Percentiles rank a stretch among this genome's conserved stretches.
phyloP scores from a whole-genome alignment of 2,113 vertebrate genomes.

The Ageneiosus marmoratus region DNA sequence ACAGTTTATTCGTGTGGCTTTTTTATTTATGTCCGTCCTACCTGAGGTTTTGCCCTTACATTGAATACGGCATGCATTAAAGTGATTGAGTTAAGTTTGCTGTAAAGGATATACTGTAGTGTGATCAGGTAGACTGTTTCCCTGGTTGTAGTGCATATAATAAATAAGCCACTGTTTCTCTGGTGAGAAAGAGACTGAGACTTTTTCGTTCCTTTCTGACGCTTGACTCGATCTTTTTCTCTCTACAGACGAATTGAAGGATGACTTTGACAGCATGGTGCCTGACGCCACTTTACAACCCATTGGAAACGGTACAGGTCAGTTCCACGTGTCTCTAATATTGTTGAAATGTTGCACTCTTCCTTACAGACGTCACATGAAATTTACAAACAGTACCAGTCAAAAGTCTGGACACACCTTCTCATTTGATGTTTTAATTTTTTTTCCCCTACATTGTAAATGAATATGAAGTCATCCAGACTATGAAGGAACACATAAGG shows the following conservation, averaged over 20 bases:
- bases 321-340: conserved; percentile 55
- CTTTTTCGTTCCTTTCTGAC: conserved; percentile 66
- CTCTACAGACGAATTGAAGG: conserved; percentile 95
- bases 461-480: too few relatives aligned
- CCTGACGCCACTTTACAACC: conserved; percentile 86
- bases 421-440: too few relatives aligned
- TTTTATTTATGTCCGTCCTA: conserved; percentile 73
- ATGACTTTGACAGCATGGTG: conserved; percentile 93
- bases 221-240: conserved; percentile 50
- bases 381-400: too few relatives aligned
- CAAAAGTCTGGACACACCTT: too few relatives aligned
- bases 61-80: conserved; percentile 59
- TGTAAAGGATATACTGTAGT: conserved; percentile 38
- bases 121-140: conserved; percentile 69
- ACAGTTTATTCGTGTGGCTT: conserved; percentile 56
- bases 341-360: background rate
- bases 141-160: conserved; percentile 82
- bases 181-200: background rate
- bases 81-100: conserved; percentile 59
- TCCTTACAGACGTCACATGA: background rate
- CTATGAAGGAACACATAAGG: too few relatives aligned
- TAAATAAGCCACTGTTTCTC: conserved; percentile 90
- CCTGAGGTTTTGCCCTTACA: conserved; percentile 66
- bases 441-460: too few relatives aligned
- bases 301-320: conserved; percentile 94